Base-by-base conservation (phyloP, 2,888 invertebrate genomes). In the Entomobrya proxima region DNA sequence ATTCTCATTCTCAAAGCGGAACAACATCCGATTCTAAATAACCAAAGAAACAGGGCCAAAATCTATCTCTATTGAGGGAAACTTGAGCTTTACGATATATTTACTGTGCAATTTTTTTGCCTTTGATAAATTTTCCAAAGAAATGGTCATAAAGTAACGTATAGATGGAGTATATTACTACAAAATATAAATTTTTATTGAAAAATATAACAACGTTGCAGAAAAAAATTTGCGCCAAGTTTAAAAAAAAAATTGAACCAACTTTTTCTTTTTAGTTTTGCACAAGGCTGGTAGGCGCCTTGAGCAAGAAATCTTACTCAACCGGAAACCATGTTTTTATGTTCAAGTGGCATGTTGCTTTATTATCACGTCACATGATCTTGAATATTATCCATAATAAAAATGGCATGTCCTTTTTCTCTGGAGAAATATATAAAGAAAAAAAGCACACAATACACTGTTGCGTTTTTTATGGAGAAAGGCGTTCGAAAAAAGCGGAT, bases 381-480 rank as follows among this genome's bases (percentile, higher is more conserved):
- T 27, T 76, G 76, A 76, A 76, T 76, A 76, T 76, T 76, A 55
- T 58, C 76, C 35, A 24, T 58, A 76, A 64, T 64, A 64, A 76
- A 67, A 67, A 67, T 40, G 24, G 3, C 67, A 21, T 40, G 24
- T 24, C 37, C 13, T 47, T 7, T 15, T 47, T 13, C 47, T 15
- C 13, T 47, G 47, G 47, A 47, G 13, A 2, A 15, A 5, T 13
- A 47, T 47, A 55, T 13, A 40, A 40, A 67, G 24, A 67, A 24
- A 15, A 21, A 67, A 18, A 64, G 37, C 21, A 64, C 18, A 35
- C 5, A 7, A 9, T 67, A 44, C 44, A 77, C 64, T 77, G 61
- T 77, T 77, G 69, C 80, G 50, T 50, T n/a, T 9, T 40, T 76
- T 13, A n/a, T 27, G n/a, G 61, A 24, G 27, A 18, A 32, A 61